phyloP scores from a whole-genome alignment of 1,140 invertebrate species.

The Luehdorfia chinensis region DNA sequence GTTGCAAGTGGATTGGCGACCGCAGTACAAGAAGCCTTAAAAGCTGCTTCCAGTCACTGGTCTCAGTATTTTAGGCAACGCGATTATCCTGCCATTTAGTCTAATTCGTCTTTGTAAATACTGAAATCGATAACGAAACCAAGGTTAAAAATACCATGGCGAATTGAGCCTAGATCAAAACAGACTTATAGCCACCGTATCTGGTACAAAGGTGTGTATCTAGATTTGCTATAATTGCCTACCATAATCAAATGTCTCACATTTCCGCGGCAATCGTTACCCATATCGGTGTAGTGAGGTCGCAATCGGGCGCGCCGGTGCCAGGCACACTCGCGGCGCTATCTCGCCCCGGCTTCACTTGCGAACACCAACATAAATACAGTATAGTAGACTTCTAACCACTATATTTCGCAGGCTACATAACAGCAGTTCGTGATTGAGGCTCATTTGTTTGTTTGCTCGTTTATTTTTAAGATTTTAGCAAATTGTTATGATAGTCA shows the following conservation, averaged over 20 bases:
- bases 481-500: too few species aligned
- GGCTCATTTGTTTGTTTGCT: neutral
- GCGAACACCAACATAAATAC: neutral
- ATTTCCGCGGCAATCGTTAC: slow-evolving; percentile 4
- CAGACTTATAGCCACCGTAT: neutral
- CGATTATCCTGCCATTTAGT: too few species aligned
- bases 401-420: neutral
- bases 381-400: too few species aligned
- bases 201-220: neutral
- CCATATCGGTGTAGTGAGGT: neutral
- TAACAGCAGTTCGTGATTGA: slow-evolving; percentile 1
- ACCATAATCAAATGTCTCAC: slow-evolving; percentile 7
- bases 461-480: neutral
- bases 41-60: too few species aligned
- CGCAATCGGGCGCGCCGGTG: neutral
- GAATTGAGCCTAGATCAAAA: too few species aligned
- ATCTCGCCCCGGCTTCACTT: neutral
- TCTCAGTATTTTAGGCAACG: too few species aligned
- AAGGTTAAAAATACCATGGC: too few species aligned
- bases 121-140: too few species aligned
- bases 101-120: too few species aligned
- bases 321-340: slow-evolving; percentile 1
- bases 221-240: slow-evolving; percentile 4
- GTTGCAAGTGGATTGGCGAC: too few species aligned
- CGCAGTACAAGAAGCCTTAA: too few species aligned